Evolutionary conservation across 1,140 invertebrate genomes (phyloP).

Genomic region (Neelides sp.): DNA sequence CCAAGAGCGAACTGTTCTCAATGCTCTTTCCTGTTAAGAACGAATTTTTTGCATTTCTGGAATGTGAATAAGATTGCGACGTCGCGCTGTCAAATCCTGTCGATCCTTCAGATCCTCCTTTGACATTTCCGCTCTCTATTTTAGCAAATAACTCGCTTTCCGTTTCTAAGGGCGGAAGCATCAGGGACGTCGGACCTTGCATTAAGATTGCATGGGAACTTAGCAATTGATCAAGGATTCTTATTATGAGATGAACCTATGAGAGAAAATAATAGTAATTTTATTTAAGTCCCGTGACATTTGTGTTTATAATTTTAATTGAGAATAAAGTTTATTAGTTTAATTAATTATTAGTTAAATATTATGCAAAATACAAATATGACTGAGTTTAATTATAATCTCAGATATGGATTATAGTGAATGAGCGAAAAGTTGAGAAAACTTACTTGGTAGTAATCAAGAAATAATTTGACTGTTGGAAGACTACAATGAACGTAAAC

Average conservation of each 20-base stretch:
- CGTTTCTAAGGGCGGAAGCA: not conserved
- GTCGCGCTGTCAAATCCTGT: too few relatives aligned
- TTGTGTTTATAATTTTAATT: not conserved
- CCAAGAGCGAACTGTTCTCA: too few relatives aligned
- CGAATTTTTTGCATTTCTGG: too few relatives aligned
- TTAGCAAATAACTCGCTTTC: too few relatives aligned
- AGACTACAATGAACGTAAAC: conserved; percentile 18
- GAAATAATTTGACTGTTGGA: conserved; percentile 7
- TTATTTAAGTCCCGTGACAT: not conserved
- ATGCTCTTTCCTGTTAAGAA: too few relatives aligned
- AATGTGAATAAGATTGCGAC: too few relatives aligned
- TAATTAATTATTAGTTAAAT: not conserved
- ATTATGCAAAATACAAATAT: too few relatives aligned
- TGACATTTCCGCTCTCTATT: too few relatives aligned
- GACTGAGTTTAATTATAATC: too few relatives aligned
- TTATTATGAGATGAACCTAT: not conserved
- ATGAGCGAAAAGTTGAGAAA: too few relatives aligned
- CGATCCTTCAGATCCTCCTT: too few relatives aligned
- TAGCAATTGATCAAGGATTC: conserved; percentile 1
- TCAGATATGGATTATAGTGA: too few relatives aligned
- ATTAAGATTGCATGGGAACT: not conserved
- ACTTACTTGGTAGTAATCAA: conserved; percentile 3
- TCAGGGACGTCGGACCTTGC: not conserved
- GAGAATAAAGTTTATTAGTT: not conserved
- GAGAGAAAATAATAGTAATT: not conserved